Conservation (phyloP, 2,888 invertebrate genomes). For the Mamestra brassicae region DNA sequence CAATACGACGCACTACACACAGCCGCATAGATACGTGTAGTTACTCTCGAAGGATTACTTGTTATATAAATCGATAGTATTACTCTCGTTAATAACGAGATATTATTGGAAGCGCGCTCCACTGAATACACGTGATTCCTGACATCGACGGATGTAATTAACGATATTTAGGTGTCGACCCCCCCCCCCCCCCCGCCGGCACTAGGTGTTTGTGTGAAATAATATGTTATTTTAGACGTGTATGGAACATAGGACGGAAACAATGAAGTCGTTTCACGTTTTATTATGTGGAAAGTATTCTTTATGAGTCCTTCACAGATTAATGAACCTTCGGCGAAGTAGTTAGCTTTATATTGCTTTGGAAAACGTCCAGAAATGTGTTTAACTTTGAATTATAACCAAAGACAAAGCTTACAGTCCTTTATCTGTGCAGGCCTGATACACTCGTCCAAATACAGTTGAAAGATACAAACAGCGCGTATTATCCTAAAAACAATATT, state of each 20-base stretch:
- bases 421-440: slow-evolving; percentile 14
- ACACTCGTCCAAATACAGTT: slow-evolving; percentile 26
- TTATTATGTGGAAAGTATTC: slow-evolving; percentile 8
- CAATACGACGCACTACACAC: slow-evolving; percentile 17
- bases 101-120: slow-evolving; percentile 45
- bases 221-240: slow-evolving; percentile 28
- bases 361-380: slow-evolving; percentile 1
- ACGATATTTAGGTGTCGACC: slow-evolving; percentile 31
- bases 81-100: slow-evolving; percentile 42
- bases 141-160: slow-evolving; percentile 59
- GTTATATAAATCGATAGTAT: slow-evolving; percentile 44
- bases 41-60: slow-evolving; percentile 51
- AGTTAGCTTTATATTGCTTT: slow-evolving; percentile 13
- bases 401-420: not conserved
- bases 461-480: slow-evolving; percentile 52
- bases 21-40: slow-evolving; percentile 16
- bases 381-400: slow-evolving; percentile 10
- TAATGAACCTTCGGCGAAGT: slow-evolving; percentile 10
- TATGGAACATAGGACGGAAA: slow-evolving; percentile 6
- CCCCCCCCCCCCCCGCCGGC: slow-evolving; percentile 16
- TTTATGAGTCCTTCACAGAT: slow-evolving; percentile 15
- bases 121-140: slow-evolving; percentile 41
- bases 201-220: slow-evolving; percentile 16
- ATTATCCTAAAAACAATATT: slow-evolving; percentile 73
- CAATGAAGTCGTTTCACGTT: slow-evolving; percentile 14